Percentiles rank a stretch among this genome's conserved stretches.
Conservation (phyloP, 1,140 invertebrate species). For the Formica exsecta region DNA sequence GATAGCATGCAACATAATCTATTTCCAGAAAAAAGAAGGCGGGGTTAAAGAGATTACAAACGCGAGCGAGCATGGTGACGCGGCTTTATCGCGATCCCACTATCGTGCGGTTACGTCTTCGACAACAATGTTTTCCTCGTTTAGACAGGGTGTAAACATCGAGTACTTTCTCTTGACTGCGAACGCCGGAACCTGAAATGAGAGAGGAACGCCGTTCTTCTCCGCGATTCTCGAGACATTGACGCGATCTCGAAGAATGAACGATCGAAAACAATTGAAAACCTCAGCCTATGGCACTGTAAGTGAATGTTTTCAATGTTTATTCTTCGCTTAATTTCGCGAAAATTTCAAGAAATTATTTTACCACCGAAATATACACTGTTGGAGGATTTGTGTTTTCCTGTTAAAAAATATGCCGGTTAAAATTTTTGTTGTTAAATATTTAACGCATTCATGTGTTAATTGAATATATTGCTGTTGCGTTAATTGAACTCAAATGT, state of each 20-base stretch:
- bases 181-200: neutral
- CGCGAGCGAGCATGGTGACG: neutral
- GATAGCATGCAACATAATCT: constrained; percentile 1
- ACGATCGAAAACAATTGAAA: neutral
- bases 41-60: constrained; percentile 3
- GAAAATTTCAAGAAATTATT: neutral
- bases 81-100: constrained; percentile 11
- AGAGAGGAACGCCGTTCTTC: constrained; percentile 27
- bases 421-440: too few relatives aligned
- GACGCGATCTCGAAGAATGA: neutral
- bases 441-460: too few relatives aligned
- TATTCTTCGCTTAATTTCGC: neutral
- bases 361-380: neutral
- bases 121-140: constrained; percentile 49
- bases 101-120: constrained; percentile 13
- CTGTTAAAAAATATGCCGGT: too few relatives aligned
- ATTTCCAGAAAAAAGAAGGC: constrained; percentile 21
- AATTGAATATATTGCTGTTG: too few relatives aligned
- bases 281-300: neutral
- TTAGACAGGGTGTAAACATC: constrained; percentile 51
- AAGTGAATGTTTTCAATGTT: neutral
- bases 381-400: too few relatives aligned
- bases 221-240: neutral
- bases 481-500: too few relatives aligned
- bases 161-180: constrained; percentile 37